Evolutionary conservation across 2,797 vertebrate species (phyloP).

Genomic region (Sphenopsis melanotis): DNA sequence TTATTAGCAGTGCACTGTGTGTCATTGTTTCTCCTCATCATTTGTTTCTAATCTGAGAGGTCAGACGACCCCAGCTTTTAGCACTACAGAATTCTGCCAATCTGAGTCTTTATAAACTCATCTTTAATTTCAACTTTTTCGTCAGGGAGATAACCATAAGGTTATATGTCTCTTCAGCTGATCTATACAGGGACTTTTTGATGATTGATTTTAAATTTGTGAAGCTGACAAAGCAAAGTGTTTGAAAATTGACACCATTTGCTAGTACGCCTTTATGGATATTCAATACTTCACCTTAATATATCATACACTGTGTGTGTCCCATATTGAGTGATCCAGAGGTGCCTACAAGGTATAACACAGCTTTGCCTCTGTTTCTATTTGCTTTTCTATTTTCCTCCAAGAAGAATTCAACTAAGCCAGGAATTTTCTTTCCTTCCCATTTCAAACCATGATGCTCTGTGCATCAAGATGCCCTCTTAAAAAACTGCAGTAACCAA

Average conservation of each 20-base stretch:
- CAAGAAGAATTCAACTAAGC: not conserved
- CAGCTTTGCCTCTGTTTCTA: not conserved
- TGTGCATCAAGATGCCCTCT: not conserved
- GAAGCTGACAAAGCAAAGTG: constrained; percentile 62
- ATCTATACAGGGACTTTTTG: constrained; percentile 41
- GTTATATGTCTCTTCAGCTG: constrained; percentile 32
- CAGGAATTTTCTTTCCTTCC: not conserved
- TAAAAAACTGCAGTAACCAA: not conserved
- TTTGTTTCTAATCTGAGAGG: constrained; percentile 7
- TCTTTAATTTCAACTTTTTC: constrained; percentile 25
- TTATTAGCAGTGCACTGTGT: not conserved
- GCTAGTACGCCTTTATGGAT: constrained; percentile 50
- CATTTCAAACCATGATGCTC: not conserved
- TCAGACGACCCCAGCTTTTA: not conserved
- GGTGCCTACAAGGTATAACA: not conserved
- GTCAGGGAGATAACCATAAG: constrained; percentile 8
- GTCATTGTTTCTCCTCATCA: constrained; percentile 10
- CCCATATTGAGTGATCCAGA: not conserved
- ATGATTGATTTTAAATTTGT: constrained; percentile 69
- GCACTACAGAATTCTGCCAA: not conserved
- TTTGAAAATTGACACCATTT: constrained; percentile 64
- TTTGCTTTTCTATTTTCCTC: not conserved
- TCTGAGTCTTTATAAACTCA: constrained; percentile 1
- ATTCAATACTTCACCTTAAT: constrained; percentile 60
- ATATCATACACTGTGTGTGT: not conserved